These are phyloP conservation scores for Eriosoma lanigerum DNA, from an alignment of 1,140 invertebrate species.

Conservation along the genomic window DNA sequence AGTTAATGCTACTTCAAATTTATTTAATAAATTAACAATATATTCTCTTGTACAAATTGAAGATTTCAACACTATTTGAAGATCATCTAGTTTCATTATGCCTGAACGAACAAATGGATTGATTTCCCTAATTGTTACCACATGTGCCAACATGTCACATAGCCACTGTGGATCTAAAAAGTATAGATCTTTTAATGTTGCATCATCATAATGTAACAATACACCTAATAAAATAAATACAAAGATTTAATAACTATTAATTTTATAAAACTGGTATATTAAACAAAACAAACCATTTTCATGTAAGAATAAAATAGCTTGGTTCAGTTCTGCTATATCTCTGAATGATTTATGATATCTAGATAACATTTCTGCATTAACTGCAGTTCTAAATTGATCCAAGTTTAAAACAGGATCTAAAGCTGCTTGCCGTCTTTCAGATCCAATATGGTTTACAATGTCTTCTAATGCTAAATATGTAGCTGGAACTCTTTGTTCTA, in stretches of 20 bases:
- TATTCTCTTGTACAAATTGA: conserved; percentile 66
- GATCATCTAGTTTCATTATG: conserved; percentile 90
- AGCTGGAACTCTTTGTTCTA: conserved; percentile 94
- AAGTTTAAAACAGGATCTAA: conserved; percentile 86
- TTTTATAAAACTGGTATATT: background rate
- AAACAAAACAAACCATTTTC: conserved; percentile 78
- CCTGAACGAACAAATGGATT: conserved; percentile 91
- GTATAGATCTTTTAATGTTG: conserved; percentile 89
- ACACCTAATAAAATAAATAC: conserved; percentile 66
- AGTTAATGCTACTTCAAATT: conserved; percentile 97
- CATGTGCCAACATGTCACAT: conserved; percentile 94
- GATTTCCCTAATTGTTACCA: conserved; percentile 93
- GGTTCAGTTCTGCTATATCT: conserved; percentile 87
- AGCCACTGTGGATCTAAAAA: conserved; percentile 98
- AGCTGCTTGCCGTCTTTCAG: conserved; percentile 67
- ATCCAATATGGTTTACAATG: conserved; percentile 77
- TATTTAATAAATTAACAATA: conserved; percentile 86
- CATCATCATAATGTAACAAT: conserved; percentile 96
- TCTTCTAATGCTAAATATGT: conserved; percentile 94
- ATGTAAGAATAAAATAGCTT: conserved; percentile 94
- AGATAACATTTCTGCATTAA: conserved; percentile 70
- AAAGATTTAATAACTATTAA: background rate
- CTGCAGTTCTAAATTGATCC: conserved; percentile 77
- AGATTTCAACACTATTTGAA: conserved; percentile 91
- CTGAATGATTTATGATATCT: conserved; percentile 64